These are phyloP conservation scores for Orestias chungarensis DNA, from an alignment of 2,797 vertebrate species.

Conservation along the genomic window DNA sequence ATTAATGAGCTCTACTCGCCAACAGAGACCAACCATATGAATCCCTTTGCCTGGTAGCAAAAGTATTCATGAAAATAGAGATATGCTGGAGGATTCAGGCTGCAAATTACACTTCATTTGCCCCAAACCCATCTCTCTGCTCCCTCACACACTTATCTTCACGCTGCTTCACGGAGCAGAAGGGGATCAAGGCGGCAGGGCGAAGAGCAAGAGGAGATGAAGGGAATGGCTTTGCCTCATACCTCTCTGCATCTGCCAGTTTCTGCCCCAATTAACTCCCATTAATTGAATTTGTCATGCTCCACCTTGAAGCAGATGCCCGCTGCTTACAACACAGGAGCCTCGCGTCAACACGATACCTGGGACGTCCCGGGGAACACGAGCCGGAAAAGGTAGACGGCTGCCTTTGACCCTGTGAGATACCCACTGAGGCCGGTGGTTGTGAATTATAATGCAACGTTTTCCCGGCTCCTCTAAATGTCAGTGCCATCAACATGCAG, in stretches of 20 bases:
- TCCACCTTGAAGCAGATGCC: constrained; percentile 44
- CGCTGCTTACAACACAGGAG: constrained; percentile 18
- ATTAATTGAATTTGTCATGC: constrained; percentile 51
- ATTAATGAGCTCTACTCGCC: neutral
- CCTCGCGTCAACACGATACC: neutral
- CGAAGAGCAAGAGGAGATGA: neutral
- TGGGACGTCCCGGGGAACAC: constrained; percentile 15
- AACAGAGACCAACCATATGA: constrained; percentile 17
- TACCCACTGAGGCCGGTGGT: neutral
- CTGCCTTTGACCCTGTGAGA: constrained; percentile 36
- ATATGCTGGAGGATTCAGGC: constrained; percentile 30
- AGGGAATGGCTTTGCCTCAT: constrained; percentile 23
- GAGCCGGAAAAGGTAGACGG: constrained; percentile 14
- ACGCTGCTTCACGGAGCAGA: constrained; percentile 21
- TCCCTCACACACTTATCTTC: constrained; percentile 13
- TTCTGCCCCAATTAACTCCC: constrained; percentile 69
- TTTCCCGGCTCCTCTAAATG: neutral
- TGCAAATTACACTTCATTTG: constrained; percentile 32
- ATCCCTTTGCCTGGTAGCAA: constrained; percentile 9
- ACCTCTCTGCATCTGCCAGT: constrained; percentile 50
- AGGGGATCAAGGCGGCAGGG: constrained; percentile 16
- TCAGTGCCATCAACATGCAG: constrained; percentile 47
- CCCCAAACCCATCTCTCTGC: constrained; percentile 21
- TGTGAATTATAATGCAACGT: neutral
- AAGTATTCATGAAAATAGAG: constrained; percentile 50